Percentiles rank a stretch among this genome's conserved stretches.
These are phyloP conservation scores for Petrosia ficiformis DNA, from an alignment of 37 sponge, comb jelly and placozoan genomes.

Conservation along the genomic window DNA sequence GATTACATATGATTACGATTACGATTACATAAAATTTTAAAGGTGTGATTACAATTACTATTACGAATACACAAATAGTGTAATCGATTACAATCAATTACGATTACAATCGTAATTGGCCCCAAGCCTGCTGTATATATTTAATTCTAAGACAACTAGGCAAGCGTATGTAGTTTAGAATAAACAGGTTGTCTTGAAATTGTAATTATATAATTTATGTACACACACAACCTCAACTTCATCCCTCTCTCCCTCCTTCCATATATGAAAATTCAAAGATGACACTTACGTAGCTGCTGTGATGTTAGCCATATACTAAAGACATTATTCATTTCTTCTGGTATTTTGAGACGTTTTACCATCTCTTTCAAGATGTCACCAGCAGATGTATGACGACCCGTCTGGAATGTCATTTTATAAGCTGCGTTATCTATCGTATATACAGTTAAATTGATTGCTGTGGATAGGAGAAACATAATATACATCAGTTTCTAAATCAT, in stretches of 20 bases:
- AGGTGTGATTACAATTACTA: too few species aligned
- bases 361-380: conserved; percentile 35
- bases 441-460: conserved; percentile 47
- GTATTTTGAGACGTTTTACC: conserved; percentile 29
- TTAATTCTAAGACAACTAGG: too few species aligned
- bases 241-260: conserved; percentile 8
- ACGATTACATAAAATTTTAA: too few species aligned
- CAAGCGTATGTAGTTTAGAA: too few species aligned
- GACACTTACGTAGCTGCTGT: conserved; percentile 65
- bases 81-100: too few species aligned
- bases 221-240: not conserved
- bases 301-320: conserved; percentile 81
- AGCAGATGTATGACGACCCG: conserved; percentile 59
- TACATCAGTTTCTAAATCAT: not conserved
- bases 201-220: not conserved
- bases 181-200: too few species aligned
- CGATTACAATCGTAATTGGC: too few species aligned
- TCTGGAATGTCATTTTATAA: conserved; percentile 6
- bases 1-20: too few species aligned
- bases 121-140: too few species aligned
- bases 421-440: conserved; percentile 30
- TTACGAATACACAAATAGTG: too few species aligned
- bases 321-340: conserved; percentile 20
- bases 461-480: too few species aligned
- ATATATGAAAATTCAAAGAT: not conserved